phyloP scores from a whole-genome alignment of 2,113 vertebrate genomes.

The Motacilla alba region DNA sequence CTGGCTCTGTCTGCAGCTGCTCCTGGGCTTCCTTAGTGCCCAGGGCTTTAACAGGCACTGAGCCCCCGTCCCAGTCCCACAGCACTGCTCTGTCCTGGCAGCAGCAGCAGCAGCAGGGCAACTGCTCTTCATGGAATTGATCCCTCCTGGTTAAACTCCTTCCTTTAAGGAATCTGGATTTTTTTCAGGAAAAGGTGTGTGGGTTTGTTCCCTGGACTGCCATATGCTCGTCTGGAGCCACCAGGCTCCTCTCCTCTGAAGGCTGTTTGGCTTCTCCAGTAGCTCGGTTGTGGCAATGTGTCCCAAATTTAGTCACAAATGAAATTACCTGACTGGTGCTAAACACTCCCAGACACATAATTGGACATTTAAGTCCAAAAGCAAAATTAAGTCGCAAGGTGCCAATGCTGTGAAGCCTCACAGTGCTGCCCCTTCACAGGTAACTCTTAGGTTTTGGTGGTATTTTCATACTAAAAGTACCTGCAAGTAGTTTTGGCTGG shows the following conservation, averaged over 20 bases:
- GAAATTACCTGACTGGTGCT: not conserved
- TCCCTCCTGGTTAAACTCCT: not conserved
- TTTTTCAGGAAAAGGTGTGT: not conserved
- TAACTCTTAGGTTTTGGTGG: not conserved
- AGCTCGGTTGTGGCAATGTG: not conserved
- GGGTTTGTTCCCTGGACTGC: not conserved
- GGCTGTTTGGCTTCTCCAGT: not conserved
- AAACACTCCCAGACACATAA: not conserved
- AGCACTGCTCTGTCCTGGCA: not conserved
- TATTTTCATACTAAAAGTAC: not conserved
- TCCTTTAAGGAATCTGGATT: not conserved
- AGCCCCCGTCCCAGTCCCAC: not conserved
- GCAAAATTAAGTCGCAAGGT: not conserved
- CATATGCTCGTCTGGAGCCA: accelerated
- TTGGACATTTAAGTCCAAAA: not conserved
- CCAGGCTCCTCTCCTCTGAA: not conserved
- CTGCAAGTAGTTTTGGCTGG: not conserved
- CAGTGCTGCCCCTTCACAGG: not conserved
- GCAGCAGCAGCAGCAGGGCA: not conserved
- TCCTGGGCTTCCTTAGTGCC: not conserved
- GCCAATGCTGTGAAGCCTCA: not conserved
- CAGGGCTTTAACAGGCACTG: not conserved
- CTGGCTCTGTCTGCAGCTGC: constrained; percentile 12
- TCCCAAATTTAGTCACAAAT: not conserved
- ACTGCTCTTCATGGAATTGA: not conserved